phyloP scores from a whole-genome alignment of 2,888 invertebrate species.

The Sarcophaga caerulescens region DNA sequence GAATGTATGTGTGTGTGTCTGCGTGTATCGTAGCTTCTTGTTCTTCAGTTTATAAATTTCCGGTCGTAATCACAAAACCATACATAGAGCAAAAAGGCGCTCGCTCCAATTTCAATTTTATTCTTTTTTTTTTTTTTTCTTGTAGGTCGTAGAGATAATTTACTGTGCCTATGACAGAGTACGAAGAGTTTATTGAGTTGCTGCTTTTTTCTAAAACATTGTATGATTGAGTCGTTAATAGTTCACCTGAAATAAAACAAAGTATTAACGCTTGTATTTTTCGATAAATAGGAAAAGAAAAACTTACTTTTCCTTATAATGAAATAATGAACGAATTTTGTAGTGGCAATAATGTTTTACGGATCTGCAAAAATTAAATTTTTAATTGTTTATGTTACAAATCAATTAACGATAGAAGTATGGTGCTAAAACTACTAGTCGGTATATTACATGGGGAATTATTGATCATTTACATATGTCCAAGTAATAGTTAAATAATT shows the following conservation, averaged over 20 bases:
- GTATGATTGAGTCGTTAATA: conserved; percentile 2
- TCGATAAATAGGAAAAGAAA: not conserved
- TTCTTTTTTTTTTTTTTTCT: conserved; percentile 39
- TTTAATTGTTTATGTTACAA: not conserved
- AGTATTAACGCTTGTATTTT: not conserved
- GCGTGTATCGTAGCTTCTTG: conserved; percentile 29
- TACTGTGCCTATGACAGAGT: conserved; percentile 26
- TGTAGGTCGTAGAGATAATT: conserved; percentile 51
- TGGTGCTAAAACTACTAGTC: not conserved
- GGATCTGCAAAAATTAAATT: not conserved
- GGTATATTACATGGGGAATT: no score
- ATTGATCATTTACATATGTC: no score
- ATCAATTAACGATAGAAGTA: not conserved
- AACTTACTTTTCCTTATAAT: conserved; percentile 27
- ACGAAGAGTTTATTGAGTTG: no score
- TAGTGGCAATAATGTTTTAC: not conserved
- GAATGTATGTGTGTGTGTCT: conserved; percentile 30
- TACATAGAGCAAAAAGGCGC: conserved; percentile 59
- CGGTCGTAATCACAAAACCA: conserved; percentile 70
- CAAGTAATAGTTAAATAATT: no score
- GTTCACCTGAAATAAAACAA: conserved; percentile 36
- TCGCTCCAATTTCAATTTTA: conserved; percentile 65
- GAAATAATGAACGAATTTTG: not conserved
- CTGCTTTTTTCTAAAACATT: conserved; percentile 19
- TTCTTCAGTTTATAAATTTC: conserved; percentile 69